phyloP scores from a whole-genome alignment of 2,888 invertebrate genomes.

The Cephus sareptanus region DNA sequence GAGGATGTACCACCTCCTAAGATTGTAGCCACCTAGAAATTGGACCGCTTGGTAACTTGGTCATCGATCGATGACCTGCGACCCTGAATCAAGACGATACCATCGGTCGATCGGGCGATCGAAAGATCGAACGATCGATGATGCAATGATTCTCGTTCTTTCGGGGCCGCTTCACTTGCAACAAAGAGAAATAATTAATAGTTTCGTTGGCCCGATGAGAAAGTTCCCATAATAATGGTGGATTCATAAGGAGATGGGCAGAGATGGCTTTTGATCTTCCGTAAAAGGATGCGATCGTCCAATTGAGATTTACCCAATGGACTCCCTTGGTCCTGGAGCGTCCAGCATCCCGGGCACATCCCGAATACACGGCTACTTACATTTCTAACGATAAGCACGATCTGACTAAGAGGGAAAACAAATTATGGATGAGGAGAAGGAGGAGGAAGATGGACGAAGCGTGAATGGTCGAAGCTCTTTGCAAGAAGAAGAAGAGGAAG shows the following conservation, averaged over 20 bases:
- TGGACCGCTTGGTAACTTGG: constrained; percentile 37
- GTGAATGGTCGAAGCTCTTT: constrained; percentile 47
- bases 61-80: constrained; percentile 19
- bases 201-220: constrained; percentile 18
- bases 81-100: constrained; percentile 7
- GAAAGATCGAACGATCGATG: constrained; percentile 31
- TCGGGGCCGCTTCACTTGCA: constrained; percentile 21
- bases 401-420: constrained; percentile 6
- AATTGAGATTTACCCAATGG: neutral
- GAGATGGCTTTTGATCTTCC: constrained; percentile 21
- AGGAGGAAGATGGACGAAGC: constrained; percentile 1
- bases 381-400: neutral
- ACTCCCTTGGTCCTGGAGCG: neutral
- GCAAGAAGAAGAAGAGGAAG: constrained; percentile 24
- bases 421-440: neutral
- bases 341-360: neutral
- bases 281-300: constrained; percentile 5
- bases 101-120: constrained; percentile 21
- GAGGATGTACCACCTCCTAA: neutral
- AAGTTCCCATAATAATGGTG: constrained; percentile 23
- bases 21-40: constrained; percentile 27
- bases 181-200: constrained; percentile 25
- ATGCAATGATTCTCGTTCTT: constrained; percentile 20
- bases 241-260: constrained; percentile 20
- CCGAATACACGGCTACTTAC: neutral